A percentile compares a stretch with the other conserved stretches of the same genome.
Evolutionary conservation across 2,797 vertebrate species (phyloP).

Genomic region (Momotus momota): DNA sequence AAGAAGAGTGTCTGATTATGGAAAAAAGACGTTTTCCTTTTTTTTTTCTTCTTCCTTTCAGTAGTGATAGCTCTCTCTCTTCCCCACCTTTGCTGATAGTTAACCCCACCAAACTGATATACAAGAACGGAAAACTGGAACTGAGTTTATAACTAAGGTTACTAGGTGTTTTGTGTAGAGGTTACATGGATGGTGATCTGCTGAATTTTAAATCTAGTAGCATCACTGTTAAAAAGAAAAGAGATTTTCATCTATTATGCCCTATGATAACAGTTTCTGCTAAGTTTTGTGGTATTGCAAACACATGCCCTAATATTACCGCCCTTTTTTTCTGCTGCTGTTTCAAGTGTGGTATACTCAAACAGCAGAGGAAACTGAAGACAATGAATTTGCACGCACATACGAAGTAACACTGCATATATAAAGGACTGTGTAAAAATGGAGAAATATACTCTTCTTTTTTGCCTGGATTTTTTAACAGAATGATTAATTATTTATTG

Average conservation of each 20-base stretch:
- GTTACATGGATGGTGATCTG: background rate
- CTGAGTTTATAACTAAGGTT: background rate
- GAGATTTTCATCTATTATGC: background rate
- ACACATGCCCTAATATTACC: background rate
- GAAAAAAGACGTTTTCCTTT: background rate
- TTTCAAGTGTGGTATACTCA: background rate
- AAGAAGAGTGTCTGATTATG: conserved; percentile 72
- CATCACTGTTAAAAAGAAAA: background rate
- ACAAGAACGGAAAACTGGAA: background rate
- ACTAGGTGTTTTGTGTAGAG: background rate
- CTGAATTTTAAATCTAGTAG: background rate
- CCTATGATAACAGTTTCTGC: background rate
- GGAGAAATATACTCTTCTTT: background rate
- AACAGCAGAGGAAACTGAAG: background rate
- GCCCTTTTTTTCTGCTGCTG: background rate
- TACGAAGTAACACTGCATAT: background rate
- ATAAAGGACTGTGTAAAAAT: background rate
- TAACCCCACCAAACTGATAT: background rate
- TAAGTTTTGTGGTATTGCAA: background rate
- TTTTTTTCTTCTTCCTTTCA: background rate
- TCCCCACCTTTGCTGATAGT: background rate
- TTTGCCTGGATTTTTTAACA: background rate
- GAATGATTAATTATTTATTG: background rate
- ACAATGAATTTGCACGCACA: background rate
- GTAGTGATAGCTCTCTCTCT: background rate